Base-by-base conservation (phyloP, 2,888 invertebrate species). In the Cheilosia vulpina region DNA sequence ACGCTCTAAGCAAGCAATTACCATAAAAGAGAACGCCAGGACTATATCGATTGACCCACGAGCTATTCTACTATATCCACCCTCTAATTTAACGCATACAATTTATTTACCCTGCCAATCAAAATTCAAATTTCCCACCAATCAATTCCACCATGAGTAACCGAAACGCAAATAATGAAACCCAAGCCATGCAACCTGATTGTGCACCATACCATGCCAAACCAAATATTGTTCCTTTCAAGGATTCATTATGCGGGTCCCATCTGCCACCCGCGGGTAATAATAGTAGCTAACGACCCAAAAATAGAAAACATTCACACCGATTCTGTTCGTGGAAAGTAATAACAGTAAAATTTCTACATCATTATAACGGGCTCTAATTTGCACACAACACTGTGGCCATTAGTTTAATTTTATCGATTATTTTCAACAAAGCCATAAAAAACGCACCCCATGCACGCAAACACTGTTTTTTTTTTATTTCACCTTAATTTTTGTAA, bases 361-460 rank as follows among this genome's bases (percentile, higher is more conserved):
- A 58, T 71, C 65, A 65, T 63, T 52, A 31, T 50, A 72, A 58
- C 68, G 55, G 41, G 50, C 43, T 63, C 62, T 52, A 71, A 71
- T 79, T 79, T 79, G 71, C 71, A 71, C 78, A 57, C 78, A 65
- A 27, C 71, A 65, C 65, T 69, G 62, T 72, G 55, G 45, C 45
- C 62, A 79, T 84, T 84, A 75, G 75, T 75, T 84, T 79, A 75
- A 84, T 79, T 79, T 69, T 79, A 84, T 84, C 63, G 84, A 84
- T 84, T 84, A 75, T 83, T 68, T 79, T 57, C 73, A 34, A 43
- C 17, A 57, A 69, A 62, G 21, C 9, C 45, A 50, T 55, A 34
- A 47, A 38, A 24, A 71, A 76, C 52, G 52, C 53, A 66, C 60
- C 66, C 73, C 55, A 58, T 63, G 53, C 73, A 72, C 63, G 72